These are phyloP conservation scores for Atherinosoma microstoma DNA, from an alignment of 2,797 vertebrate species.

Conservation along the genomic window DNA sequence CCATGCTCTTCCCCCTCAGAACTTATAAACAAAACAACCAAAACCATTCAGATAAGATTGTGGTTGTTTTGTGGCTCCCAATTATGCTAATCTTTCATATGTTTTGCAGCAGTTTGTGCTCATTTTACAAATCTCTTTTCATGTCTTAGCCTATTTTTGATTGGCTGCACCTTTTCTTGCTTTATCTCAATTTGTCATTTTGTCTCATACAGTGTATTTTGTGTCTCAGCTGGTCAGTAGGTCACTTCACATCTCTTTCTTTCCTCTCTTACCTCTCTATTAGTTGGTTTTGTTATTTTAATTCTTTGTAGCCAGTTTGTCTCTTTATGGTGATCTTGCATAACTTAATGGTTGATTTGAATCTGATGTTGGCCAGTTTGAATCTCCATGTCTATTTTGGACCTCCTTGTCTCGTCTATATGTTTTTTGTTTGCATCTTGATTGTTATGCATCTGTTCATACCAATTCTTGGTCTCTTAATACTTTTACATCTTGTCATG, in stretches of 20 bases:
- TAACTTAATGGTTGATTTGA: background rate
- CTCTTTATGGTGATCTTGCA: background rate
- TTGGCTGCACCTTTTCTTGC: background rate
- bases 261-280: too few relatives aligned
- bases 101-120: background rate
- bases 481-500: background rate
- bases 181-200: background rate
- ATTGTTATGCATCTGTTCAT: background rate
- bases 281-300: background rate
- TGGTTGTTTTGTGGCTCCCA: too few relatives aligned
- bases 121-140: background rate
- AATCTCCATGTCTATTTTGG: too few relatives aligned
- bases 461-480: background rate
- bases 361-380: background rate
- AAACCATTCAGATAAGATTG: background rate
- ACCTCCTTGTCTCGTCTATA: too few relatives aligned
- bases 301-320: background rate
- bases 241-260: background rate
- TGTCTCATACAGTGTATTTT: background rate
- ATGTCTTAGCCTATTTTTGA: background rate
- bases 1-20: background rate
- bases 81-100: too few relatives aligned
- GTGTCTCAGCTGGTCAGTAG: too few relatives aligned
- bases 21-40: too few relatives aligned
- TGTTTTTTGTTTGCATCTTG: background rate